Evolutionary conservation across 1,140 invertebrate species (phyloP).

Genomic region (Anagrus nilaparvatae): DNA sequence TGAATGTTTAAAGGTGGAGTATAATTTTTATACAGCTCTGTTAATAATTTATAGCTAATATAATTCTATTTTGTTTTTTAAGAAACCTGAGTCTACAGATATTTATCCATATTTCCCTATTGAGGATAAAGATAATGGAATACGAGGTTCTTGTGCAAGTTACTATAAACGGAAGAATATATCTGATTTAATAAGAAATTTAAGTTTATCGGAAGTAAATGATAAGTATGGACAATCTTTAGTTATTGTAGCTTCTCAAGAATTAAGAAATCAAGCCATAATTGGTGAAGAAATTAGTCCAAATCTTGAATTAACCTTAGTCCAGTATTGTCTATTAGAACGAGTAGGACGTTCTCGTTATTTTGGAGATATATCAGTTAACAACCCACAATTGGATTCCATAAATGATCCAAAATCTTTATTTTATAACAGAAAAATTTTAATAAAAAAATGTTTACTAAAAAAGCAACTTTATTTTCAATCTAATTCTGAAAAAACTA

Average conservation of each 20-base stretch:
- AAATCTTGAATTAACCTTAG: conserved; percentile 42
- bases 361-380: conserved; percentile 60
- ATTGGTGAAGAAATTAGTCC: conserved; percentile 43
- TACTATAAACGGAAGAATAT: conserved; percentile 47
- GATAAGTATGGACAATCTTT: conserved; percentile 47
- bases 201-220: conserved; percentile 36
- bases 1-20: conserved; percentile 21
- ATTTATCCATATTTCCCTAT: conserved; percentile 53
- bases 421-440: conserved; percentile 55
- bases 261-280: conserved; percentile 47
- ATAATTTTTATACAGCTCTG: conserved; percentile 1
- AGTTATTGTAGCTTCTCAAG: conserved; percentile 64
- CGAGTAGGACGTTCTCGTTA: conserved; percentile 61
- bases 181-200: conserved; percentile 29
- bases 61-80: conserved; percentile 21
- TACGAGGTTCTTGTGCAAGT: conserved; percentile 59
- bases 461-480: conserved; percentile 50
- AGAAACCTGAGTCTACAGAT: conserved; percentile 44
- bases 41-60: conserved; percentile 6
- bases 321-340: conserved; percentile 67
- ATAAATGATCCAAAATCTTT: conserved; percentile 52
- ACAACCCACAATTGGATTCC: conserved; percentile 47
- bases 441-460: conserved; percentile 51
- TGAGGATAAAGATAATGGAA: conserved; percentile 40
- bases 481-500: conserved; percentile 30